phyloP scores from a whole-genome alignment of 2,113 vertebrate species.

The Gallinago paraguaiae region DNA sequence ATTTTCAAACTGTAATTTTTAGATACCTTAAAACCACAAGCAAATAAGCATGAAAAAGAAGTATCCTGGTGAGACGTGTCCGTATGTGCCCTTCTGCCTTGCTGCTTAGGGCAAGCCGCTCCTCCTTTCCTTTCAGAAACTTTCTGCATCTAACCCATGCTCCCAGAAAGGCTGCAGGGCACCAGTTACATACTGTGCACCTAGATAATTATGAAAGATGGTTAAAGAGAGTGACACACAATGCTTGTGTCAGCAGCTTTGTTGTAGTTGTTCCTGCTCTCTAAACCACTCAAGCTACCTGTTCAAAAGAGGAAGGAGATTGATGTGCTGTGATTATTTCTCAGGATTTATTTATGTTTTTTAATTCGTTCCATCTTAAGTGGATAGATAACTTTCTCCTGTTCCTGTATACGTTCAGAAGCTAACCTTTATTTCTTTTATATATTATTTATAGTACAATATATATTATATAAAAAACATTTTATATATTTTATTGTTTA shows the following conservation, averaged over 20 bases:
- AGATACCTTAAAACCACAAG: background rate
- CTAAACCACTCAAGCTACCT: background rate
- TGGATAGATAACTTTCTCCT: background rate
- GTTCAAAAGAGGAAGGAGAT: background rate
- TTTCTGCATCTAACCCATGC: background rate
- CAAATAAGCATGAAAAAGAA: background rate
- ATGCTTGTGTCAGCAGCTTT: background rate
- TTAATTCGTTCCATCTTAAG: background rate
- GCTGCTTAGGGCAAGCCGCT: background rate
- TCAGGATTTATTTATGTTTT: background rate
- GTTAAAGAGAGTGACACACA: background rate
- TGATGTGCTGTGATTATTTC: background rate
- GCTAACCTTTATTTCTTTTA: background rate
- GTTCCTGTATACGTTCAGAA: background rate
- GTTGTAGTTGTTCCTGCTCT: background rate
- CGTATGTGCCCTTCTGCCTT: background rate
- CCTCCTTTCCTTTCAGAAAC: background rate
- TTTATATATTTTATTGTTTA: background rate
- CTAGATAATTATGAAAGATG: background rate
- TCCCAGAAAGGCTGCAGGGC: background rate
- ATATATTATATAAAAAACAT: background rate
- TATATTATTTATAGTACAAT: background rate
- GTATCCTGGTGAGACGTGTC: background rate
- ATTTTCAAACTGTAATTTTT: background rate
- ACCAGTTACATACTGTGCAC: rapidly evolving